Conservation (phyloP, 37 sponge, comb jelly and placozoan species). For the Ianthella basta region DNA sequence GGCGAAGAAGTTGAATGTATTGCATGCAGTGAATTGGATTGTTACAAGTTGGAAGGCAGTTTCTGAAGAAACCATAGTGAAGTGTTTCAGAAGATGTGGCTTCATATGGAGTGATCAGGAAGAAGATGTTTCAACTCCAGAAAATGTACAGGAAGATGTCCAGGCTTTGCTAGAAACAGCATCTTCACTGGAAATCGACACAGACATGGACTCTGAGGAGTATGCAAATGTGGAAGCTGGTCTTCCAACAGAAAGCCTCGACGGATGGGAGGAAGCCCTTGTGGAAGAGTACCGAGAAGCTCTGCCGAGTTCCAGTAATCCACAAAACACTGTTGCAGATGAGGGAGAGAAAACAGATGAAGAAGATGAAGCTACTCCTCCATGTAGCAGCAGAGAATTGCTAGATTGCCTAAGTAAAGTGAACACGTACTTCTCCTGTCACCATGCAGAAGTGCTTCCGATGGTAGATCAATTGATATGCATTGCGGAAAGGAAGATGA, state of each 20-base stretch:
- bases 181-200: background rate
- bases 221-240: background rate
- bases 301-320: too few relatives aligned
- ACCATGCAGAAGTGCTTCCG: too few relatives aligned
- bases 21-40: slow-evolving; percentile 19
- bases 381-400: background rate
- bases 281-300: too few relatives aligned
- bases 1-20: background rate
- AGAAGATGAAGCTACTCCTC: background rate
- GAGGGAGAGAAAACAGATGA: background rate
- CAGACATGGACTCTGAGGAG: slow-evolving; percentile 1
- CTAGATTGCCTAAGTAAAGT: background rate
- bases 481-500: too few relatives aligned
- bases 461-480: too few relatives aligned
- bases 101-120: background rate
- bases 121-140: background rate
- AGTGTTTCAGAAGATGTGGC: background rate
- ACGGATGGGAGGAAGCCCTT: background rate
- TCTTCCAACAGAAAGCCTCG: background rate
- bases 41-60: background rate
- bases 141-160: background rate
- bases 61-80: background rate
- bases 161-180: background rate
- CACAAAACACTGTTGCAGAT: background rate
- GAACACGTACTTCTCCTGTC: too few relatives aligned